phyloP scores from a whole-genome alignment of 2,113 vertebrate species.

The Stigmatopora nigra region DNA sequence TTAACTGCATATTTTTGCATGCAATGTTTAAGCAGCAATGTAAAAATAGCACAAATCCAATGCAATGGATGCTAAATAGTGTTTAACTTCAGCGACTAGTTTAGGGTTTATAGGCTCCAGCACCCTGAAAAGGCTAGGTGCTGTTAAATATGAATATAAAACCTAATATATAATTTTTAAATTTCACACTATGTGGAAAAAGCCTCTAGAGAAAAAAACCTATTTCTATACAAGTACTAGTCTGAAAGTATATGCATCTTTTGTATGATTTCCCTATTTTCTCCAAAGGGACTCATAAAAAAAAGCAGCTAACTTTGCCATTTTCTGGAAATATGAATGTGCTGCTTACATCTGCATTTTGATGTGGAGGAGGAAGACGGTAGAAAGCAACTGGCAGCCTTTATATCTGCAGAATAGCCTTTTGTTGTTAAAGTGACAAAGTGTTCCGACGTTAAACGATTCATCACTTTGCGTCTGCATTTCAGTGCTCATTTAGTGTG shows the following conservation, averaged over 20 bases:
- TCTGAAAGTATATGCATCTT: background rate
- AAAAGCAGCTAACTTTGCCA: background rate
- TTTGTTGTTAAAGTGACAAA: slow-evolving; percentile 6
- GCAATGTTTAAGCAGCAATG: no score
- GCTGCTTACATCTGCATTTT: slow-evolving; percentile 19
- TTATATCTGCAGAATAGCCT: slow-evolving; percentile 31
- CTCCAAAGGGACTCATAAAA: background rate
- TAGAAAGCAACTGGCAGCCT: slow-evolving; percentile 23
- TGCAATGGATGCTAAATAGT: no score
- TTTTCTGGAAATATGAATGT: background rate
- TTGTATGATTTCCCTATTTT: background rate
- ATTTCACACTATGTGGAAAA: no score
- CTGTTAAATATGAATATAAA: no score
- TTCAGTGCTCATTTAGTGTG: slow-evolving; percentile 10
- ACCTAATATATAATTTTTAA: no score
- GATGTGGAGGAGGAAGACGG: slow-evolving; percentile 19
- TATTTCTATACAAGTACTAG: background rate
- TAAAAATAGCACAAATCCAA: no score
- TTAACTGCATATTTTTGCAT: no score
- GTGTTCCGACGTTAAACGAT: background rate
- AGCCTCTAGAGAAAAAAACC: background rate
- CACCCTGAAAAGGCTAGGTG: no score
- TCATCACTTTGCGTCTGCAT: background rate
- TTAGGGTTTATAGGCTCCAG: no score
- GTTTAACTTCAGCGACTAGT: no score